phyloP scores from a whole-genome alignment of 2,113 vertebrate genomes.

The Clarias batrachus region DNA sequence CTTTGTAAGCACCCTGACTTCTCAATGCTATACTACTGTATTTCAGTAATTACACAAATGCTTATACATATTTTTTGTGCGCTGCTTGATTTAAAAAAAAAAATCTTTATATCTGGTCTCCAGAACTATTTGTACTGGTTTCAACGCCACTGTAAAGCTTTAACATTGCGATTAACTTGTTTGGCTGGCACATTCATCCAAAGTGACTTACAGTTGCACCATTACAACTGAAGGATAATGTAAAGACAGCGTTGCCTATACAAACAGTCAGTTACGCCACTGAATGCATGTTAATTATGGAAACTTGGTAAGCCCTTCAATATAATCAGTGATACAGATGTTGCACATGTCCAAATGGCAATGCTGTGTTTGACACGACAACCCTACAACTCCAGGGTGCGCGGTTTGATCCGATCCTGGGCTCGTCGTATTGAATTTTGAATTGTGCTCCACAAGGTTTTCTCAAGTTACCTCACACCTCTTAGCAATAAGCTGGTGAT shows the following conservation, averaged over 20 bases:
- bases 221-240: neutral
- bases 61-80: neutral
- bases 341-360: neutral
- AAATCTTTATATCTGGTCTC: neutral
- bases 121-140: neutral
- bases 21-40: neutral
- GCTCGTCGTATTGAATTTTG: neutral
- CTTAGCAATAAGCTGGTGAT: neutral
- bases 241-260: neutral
- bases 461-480: neutral
- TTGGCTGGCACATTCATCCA: conserved; percentile 7
- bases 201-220: neutral
- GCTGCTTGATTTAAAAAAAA: too few species aligned
- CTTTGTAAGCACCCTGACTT: neutral
- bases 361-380: neutral
- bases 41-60: neutral
- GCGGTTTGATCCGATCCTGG: neutral
- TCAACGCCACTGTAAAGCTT: neutral
- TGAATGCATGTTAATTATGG: neutral
- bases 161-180: conserved; percentile 10
- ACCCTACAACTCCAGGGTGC: neutral
- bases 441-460: neutral
- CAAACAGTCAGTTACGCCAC: neutral
- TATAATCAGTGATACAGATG: neutral
- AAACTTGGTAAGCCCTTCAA: neutral